Conservation (phyloP, 2,888 invertebrate species). For the Orthonevra nobilis region DNA sequence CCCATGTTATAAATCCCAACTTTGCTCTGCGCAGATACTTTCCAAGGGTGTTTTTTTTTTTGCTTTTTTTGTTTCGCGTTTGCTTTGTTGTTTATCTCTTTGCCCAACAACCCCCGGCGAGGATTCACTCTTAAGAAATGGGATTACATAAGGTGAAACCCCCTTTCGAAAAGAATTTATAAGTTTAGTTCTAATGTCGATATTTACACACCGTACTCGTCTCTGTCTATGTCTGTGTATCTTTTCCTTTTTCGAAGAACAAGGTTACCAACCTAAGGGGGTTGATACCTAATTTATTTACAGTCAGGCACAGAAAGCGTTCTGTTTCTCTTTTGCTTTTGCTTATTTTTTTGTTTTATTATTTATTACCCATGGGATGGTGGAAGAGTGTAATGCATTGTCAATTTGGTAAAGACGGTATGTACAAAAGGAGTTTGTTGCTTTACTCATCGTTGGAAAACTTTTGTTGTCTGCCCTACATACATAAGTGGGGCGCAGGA, state of each 20-base stretch:
- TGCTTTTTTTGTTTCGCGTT: conserved; percentile 5
- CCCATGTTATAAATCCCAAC: conserved; percentile 34
- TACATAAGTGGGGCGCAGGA: conserved; percentile 47
- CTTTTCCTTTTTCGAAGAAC: conserved; percentile 9
- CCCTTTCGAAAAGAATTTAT: conserved; percentile 6
- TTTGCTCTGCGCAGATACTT: conserved; percentile 57
- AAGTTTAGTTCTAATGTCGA: conserved; percentile 54
- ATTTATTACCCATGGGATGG: conserved; percentile 34
- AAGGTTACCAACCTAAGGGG: conserved; percentile 29
- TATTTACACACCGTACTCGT: conserved; percentile 17
- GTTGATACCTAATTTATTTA: conserved; percentile 55
- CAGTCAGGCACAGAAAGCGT: conserved; percentile 26
- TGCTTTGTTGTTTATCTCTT: conserved; percentile 19
- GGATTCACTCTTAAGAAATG: conserved; percentile 44
- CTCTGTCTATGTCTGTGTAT: neutral
- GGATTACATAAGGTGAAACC: conserved; percentile 38
- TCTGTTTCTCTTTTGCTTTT: conserved; percentile 7
- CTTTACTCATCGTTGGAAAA: conserved; percentile 6
- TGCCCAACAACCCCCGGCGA: conserved; percentile 15
- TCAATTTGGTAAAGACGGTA: conserved; percentile 46
- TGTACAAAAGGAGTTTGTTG: neutral
- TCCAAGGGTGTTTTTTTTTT: conserved; percentile 14
- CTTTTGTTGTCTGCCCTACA: conserved; percentile 42
- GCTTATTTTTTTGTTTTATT: conserved; percentile 33
- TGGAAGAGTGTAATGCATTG: conserved; percentile 18